Base-by-base conservation (phyloP, 2,797 vertebrate species). In the Chloroceryle inda region DNA sequence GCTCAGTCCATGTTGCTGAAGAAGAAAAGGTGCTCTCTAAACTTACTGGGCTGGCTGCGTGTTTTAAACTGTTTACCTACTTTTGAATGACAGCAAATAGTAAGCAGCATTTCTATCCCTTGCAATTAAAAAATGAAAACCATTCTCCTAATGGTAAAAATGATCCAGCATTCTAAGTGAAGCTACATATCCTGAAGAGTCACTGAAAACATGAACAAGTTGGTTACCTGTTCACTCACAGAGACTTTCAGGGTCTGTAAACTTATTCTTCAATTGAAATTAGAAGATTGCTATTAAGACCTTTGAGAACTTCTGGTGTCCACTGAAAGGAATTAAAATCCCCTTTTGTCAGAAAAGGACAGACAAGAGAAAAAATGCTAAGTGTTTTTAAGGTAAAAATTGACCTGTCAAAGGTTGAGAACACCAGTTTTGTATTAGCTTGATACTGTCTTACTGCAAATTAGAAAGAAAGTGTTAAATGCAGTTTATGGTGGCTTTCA, bases 401-500 rank as follows among this genome's bases (percentile, higher is more conserved):
- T 38, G 61, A 45, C n/a, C 62, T 44, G n/a, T 44, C n/a, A 37
- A 68, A 72, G 33, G 81, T 55, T 78, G 38, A 72, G 47, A 93
- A 69, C 9, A 23, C 3, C 0, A 1, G 8, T 64, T 24, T 62
- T 66, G 2, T 66, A 22, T 47, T 55, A 75, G 13, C 12, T 55
- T 86, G n/a, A 31, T 33, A 81, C 16, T 75, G n/a, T 47, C 62
- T 93, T 73, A 84, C 10, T 89, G 19, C 11, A 68, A 93, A 92
- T 72, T 72, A 81, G 47, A 89, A 75, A 31, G 56, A 84, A 83
- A 78, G 69, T 17, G 15, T 78, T 69, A 59, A 82, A 82, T 73
- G 27, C 14, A 75, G 42, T 78, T 95, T 55, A 66, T 38, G 27
- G 40, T 76, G 59, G 38, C 59, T 74, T 91, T 35, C 18, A 81